Base-by-base conservation (phyloP, 1,140 invertebrate genomes). In the Oncopeltus fasciatus region DNA sequence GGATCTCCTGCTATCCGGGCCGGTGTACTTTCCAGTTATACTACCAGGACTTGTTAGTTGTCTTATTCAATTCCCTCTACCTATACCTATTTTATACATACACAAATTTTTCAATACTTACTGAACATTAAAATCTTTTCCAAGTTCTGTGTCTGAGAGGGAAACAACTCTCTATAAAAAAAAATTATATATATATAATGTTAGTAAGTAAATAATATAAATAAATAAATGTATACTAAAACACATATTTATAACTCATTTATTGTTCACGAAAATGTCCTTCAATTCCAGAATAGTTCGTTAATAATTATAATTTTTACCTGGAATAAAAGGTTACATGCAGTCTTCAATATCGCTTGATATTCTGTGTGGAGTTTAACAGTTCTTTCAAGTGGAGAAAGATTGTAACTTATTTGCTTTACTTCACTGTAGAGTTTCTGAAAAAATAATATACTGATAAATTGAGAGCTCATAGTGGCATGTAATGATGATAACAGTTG, bases 81-180 rank as follows among this genome's bases (percentile, higher is more conserved):
- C 5, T 38, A 9, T 9, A 38, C 5, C 5, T 38, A 38, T n/a
- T 46, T 46, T 46, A 46, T 9, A 46, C n/a, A 46, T 38, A 16
- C 11, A 38, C 5, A 8, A 38, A 38, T 38, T 5, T 38, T 38
- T 8, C 14, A 47, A 24, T 24, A 53, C 49, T 4, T 53, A 53
- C 49, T 53, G 49, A 26, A 53, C 18, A 53, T 53, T 53, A 9
- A 53, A 53, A 53, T 53, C 49, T 18, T 53, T 18, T 27, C 49
- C 49, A 16, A 24, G 26, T 26, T 53, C 49, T 24, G 49, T 2
- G 24, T 53, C 49, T 14, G 16, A 24, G 2, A 53, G 20, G 21
- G 49, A 26, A 16, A 26, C 14, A 9, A 53, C 31, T 38, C 31
- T 38, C 31, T 38, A 14, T 14, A 38, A 38, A 38, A 14, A 8